Evolutionary conservation across 2,888 invertebrate genomes (phyloP), one percentile per base, ranked within the genome.

Genomic region (Morpho deidamia): DNA sequence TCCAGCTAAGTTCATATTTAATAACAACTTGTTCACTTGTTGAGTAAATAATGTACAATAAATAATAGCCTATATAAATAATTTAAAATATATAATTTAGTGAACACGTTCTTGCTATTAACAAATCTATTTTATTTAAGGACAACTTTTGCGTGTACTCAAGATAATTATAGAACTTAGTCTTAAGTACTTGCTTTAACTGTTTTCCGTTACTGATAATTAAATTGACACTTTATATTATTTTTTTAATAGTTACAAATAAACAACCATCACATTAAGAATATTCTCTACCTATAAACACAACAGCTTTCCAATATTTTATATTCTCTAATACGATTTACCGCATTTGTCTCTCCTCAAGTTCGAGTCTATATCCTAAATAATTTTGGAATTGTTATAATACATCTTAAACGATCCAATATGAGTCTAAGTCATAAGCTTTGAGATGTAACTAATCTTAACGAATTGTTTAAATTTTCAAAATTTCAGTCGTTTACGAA

Each of bases 221-320:
- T 41, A n/a, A 35, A 37, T 45, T 45, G 41, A 56, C 56, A 56
- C 55, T 54, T 41, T 44, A 40, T 41, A 61, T 64, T 68, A 68
- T 63, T 57, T 50, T 63, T 66, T 64, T 68, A 56, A 62, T 62
- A 50, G 59, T 67, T 69, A 71, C 62, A 64, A 61, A 66, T 68
- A 69, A 67, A 69, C 69, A 69, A 71, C 66, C 67, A 67, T 67
- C 59, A 67, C 66, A 65, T 64, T 63, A 66, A 69, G 63, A 68
- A 60, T 63, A 68, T 61, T 58, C 61, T 69, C 71, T 72, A 75
- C 71, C 70, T 72, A 71, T 71, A 73, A 76, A 79, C 74, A 77
- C 74, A 78, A 75, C 71, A 71, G 69, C 64, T 63, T 65, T 62
- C 65, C 61, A 58, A 62, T 61, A 59, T 58, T 45, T 59, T 58